Evolutionary conservation across 2,797 vertebrate species (phyloP), one percentile per base, ranked within the genome.

Genomic region (Bovichtus diacanthus): DNA sequence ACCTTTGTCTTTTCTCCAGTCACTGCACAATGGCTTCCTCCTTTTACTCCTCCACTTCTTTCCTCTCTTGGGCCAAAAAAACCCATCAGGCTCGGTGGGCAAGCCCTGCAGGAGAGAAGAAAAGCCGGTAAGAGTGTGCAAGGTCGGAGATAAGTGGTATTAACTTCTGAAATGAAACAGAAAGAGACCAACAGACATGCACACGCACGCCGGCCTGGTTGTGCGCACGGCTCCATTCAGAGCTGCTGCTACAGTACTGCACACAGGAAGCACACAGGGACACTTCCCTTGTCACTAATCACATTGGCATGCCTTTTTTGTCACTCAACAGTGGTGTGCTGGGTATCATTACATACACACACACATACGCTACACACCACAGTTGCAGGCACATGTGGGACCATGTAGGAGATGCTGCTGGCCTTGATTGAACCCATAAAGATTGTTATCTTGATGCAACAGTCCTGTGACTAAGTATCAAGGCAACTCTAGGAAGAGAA

Each of bases 261-360:
- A 50, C 70, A 29, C 72, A 60, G 87, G 72, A 75, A 83, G 66
- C 67, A 50, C 70, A 29, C 72, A 60, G 87, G 72, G 75, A 83
- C 74, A 65, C 80, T 85, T 91, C 81, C 85, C 78, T 38, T 18
- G 67, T 87, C 90, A 91, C 93, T 92, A 91, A 93, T 94, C 93
- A 93, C 80, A 67, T 43, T 83, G 90, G 88, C 91, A 86, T 85
- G 84, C 79, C 84, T 90, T 90, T 93, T 88, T 90, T 91, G 90
- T 90, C 87, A 89, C 69, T 87, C 77, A 91, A 88, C 89, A 87
- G 89, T 78, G 89, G 87, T 87, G 77, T 72, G 76, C 86, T 25
- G 41, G 79, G 59, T 71, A 91, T 87, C 90, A 88, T 91, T 85
- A 86, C 75, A 76, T 55, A 25, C 58, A 66, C 74, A 76, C 69